Evolutionary conservation across 2,113 vertebrate species (phyloP), one percentile per base, ranked within the genome.

Genomic region (Coptodon rendalli): DNA sequence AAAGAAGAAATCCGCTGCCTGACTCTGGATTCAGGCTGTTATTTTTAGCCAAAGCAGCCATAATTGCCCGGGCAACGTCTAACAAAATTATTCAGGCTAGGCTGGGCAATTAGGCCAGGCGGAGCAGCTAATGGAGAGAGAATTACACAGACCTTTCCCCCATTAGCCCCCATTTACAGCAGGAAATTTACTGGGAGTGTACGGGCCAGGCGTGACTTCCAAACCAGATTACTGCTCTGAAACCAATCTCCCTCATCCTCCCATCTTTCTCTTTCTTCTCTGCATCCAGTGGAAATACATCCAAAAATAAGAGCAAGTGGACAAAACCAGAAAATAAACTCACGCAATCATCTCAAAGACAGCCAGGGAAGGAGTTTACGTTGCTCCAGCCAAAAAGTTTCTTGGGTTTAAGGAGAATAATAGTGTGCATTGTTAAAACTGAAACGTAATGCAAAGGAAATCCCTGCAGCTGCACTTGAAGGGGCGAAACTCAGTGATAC

Each of bases 51-150:
- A 92, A 93, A 95, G 92, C 92, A 88, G 93, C 93, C 94, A 92
- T 95, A 96, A 96, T 96, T 94, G 95, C 91, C 92, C 90, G 9
- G 93, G 94, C 93, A 95, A 95, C 89, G 92, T 93, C 94, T 95
- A 95, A 96, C 95, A 81, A 95, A 96, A 96, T 95, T 95, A 96
- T 96, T 96, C 94, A 96, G 95, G 96, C 96, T 96, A 88, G 91
- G 94, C 93, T 94, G 91, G 93, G 92, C 95, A 96, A 96, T 96
- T 96, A 96, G 96, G 94, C 86, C 94, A 90, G 91, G 91, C 96
- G 76, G 93, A 95, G 93, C 91, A 52, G 90, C 95, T 96, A 96
- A 97, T 96, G 95, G 95, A 94, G 90, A 92, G 91, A 94, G 94
- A 95, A 96, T 96, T 95, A 96, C 94, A 94, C 94, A 94, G 95